Conservation (phyloP, 2,888 invertebrate species). For the Diarsia dahlii region DNA sequence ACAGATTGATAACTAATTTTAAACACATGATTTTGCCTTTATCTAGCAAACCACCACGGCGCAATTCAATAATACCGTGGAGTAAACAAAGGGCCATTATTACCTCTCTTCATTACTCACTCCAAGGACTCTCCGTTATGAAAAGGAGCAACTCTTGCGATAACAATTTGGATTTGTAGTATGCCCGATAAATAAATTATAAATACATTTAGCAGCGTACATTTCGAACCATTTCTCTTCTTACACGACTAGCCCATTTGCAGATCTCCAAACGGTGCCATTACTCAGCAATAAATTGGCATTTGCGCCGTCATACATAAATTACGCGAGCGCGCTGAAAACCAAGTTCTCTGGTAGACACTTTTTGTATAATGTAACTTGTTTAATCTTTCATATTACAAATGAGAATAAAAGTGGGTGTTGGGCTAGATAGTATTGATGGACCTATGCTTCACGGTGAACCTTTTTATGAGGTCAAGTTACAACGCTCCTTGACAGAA, state of each 20-base stretch:
- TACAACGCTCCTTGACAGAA: constrained; percentile 64
- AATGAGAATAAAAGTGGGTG: constrained; percentile 30
- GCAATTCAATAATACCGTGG: constrained; percentile 32
- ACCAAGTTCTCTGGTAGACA: constrained; percentile 85
- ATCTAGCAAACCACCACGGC: constrained; percentile 6
- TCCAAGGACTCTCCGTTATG: constrained; percentile 65
- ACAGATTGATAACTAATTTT: constrained; percentile 32
- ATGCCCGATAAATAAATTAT: constrained; percentile 89
- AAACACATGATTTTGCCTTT: constrained; percentile 12
- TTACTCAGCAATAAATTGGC: constrained; percentile 91
- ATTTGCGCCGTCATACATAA: constrained; percentile 90
- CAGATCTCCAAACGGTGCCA: constrained; percentile 90
- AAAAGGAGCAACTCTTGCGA: constrained; percentile 79
- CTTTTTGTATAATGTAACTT: constrained; percentile 79
- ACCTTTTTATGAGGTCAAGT: constrained; percentile 65
- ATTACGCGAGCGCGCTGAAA: constrained; percentile 87
- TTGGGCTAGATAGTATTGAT: constrained; percentile 25
- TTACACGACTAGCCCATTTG: constrained; percentile 89
- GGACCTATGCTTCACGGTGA: constrained; percentile 35
- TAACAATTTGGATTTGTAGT: constrained; percentile 87
- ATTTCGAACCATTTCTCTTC: constrained; percentile 89
- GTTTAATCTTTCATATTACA: constrained; percentile 69
- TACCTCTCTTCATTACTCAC: constrained; percentile 74
- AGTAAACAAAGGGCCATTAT: constrained; percentile 53
- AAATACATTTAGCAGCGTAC: constrained; percentile 89